Evolutionary conservation across 1,140 invertebrate species (phyloP).

Genomic region (Diorhabda sublineata): DNA sequence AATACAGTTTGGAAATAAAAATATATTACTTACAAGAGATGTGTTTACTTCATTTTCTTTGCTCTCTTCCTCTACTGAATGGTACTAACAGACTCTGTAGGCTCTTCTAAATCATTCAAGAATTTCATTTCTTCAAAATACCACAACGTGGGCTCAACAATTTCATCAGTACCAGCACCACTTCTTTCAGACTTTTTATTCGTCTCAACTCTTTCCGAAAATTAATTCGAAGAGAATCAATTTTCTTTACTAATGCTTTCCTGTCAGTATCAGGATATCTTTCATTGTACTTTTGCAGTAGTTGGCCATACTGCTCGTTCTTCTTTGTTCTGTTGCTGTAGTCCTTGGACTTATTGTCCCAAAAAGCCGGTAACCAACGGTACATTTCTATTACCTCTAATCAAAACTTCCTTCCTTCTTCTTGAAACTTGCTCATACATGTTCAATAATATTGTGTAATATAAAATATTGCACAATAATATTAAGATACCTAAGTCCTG

Average conservation of each 20-base stretch:
- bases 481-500: too few relatives aligned
- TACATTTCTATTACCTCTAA: too few relatives aligned
- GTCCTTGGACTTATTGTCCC: background rate
- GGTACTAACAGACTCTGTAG: background rate
- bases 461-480: too few relatives aligned
- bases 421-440: too few relatives aligned
- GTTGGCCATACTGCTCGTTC: background rate
- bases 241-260: background rate
- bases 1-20: background rate
- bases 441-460: too few relatives aligned
- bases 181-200: background rate
- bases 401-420: too few relatives aligned
- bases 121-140: slow-evolving; percentile 2
- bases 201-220: background rate
- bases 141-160: background rate
- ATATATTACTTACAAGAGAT: background rate
- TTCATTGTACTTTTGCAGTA: background rate
- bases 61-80: background rate
- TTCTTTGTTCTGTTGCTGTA: background rate
- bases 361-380: background rate
- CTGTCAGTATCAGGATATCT: background rate
- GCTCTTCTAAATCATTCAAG: background rate
- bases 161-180: background rate
- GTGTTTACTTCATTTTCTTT: background rate
- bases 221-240: background rate